A percentile compares a stretch with the other conserved stretches of the same genome.
Evolutionary conservation across 1,140 invertebrate genomes (phyloP).

Genomic region (Platyscapa corneri): DNA sequence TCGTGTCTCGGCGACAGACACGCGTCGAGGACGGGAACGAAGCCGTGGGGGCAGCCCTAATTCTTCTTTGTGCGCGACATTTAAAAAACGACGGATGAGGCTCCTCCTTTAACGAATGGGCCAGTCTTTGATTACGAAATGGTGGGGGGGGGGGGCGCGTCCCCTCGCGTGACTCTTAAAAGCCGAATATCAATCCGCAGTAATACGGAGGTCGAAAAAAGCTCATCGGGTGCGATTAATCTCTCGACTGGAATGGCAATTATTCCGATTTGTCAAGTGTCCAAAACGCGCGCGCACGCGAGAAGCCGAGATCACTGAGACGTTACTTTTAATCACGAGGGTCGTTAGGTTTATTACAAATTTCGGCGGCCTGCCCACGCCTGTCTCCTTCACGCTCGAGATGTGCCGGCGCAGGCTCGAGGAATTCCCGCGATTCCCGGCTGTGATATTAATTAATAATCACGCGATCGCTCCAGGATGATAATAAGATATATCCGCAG

Average conservation of each 20-base stretch:
- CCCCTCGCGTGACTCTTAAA: slow-evolving; percentile 7
- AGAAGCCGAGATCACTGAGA: slow-evolving; percentile 69
- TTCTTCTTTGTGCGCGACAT: background rate
- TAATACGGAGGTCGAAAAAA: slow-evolving; percentile 22
- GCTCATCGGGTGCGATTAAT: slow-evolving; percentile 60
- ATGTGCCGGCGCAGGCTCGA: slow-evolving; percentile 21
- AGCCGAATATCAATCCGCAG: slow-evolving; percentile 33
- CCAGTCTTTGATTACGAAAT: slow-evolving; percentile 28
- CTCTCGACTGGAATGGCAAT: slow-evolving; percentile 61
- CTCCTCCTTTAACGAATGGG: slow-evolving; percentile 1
- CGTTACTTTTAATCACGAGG: slow-evolving; percentile 74
- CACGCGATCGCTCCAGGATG: slow-evolving; percentile 7
- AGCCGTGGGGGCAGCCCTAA: no score
- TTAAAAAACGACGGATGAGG: background rate
- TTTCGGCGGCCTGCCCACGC: slow-evolving; percentile 64
- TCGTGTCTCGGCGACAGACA: no score
- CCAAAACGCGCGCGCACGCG: slow-evolving; percentile 60
- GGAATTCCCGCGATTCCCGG: slow-evolving; percentile 39
- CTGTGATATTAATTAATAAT: slow-evolving; percentile 54
- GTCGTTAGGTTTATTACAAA: slow-evolving; percentile 73
- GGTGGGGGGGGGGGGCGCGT: background rate
- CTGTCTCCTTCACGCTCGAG: slow-evolving; percentile 61
- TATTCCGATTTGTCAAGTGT: slow-evolving; percentile 69
- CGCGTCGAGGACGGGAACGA: no score
- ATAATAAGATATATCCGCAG: slow-evolving; percentile 41